These are phyloP conservation scores for Epistrophe grossulariae DNA, from an alignment of 2,888 invertebrate species.

Conservation along the genomic window DNA sequence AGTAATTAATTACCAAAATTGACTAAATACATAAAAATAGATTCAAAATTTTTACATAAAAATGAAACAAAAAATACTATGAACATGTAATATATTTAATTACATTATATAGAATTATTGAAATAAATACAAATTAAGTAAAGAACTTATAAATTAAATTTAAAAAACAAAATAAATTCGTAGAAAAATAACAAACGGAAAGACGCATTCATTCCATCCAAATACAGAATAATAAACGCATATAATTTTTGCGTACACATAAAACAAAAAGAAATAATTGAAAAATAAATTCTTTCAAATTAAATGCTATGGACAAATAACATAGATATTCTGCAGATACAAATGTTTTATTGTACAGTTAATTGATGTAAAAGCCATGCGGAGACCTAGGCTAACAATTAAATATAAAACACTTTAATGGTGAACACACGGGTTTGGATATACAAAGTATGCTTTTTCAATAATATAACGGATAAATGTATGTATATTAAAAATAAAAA, in stretches of 20 bases:
- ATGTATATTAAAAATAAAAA: conserved; percentile 38
- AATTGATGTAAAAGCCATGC: conserved; percentile 40
- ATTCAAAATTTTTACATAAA: conserved; percentile 75
- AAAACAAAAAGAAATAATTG: conserved; percentile 39
- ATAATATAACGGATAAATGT: conserved; percentile 49
- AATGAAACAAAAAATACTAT: conserved; percentile 56
- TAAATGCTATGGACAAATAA: conserved; percentile 58
- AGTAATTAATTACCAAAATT: conserved; percentile 67
- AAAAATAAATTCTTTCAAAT: conserved; percentile 35
- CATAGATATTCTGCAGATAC: conserved; percentile 47
- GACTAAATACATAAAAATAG: conserved; percentile 52
- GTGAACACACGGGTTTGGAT: conserved; percentile 55
- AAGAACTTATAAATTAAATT: conserved; percentile 73
- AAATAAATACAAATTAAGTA: conserved; percentile 68
- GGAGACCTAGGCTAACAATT: conserved; percentile 37
- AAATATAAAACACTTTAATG: conserved; percentile 41
- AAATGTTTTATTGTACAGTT: conserved; percentile 32
- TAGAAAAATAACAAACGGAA: conserved; percentile 48
- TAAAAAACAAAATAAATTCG: conserved; percentile 57
- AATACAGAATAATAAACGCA: conserved; percentile 74
- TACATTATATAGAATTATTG: conserved; percentile 73
- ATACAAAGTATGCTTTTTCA: conserved; percentile 57
- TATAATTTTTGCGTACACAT: conserved; percentile 62
- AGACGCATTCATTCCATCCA: conserved; percentile 75
- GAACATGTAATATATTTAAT: conserved; percentile 74